These are phyloP conservation scores for Indri indri DNA, from an alignment of 2,113 vertebrate genomes.

Conservation along the genomic window DNA sequence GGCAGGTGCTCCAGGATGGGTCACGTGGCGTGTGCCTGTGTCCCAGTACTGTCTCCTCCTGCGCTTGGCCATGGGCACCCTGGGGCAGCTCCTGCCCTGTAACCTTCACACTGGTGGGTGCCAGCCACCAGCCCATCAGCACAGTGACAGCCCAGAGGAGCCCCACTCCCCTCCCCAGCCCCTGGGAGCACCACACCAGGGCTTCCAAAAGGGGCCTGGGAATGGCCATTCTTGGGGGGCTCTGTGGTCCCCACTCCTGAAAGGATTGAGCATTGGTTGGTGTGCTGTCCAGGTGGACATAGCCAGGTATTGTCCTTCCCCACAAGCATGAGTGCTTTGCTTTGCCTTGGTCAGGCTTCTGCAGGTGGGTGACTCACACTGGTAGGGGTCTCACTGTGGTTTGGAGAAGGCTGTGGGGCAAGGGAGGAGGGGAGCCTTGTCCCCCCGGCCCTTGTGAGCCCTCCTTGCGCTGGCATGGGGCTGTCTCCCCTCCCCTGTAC, in stretches of 20 bases:
- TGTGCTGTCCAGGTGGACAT: no score
- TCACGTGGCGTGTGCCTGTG: neutral
- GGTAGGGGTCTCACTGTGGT: neutral
- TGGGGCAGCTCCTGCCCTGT: neutral
- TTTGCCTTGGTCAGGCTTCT: neutral
- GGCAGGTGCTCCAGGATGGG: neutral
- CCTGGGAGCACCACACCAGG: neutral
- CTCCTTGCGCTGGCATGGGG: neutral
- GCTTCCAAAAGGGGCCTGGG: neutral
- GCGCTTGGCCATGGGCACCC: neutral
- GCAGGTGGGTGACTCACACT: neutral
- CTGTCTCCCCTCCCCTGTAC: neutral
- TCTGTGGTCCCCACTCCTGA: neutral
- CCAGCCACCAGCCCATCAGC: neutral
- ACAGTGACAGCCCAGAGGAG: neutral
- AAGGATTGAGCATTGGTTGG: neutral
- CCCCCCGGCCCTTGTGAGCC: neutral
- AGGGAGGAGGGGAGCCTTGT: neutral
- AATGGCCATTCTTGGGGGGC: neutral
- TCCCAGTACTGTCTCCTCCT: neutral
- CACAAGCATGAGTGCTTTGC: neutral
- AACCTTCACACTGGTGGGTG: neutral
- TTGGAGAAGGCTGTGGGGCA: neutral
- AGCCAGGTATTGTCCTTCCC: neutral
- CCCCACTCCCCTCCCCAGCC: fast-evolving